These are phyloP conservation scores for Halcyon smyrnensis DNA, from an alignment of 2,797 vertebrate genomes.

Conservation along the genomic window DNA sequence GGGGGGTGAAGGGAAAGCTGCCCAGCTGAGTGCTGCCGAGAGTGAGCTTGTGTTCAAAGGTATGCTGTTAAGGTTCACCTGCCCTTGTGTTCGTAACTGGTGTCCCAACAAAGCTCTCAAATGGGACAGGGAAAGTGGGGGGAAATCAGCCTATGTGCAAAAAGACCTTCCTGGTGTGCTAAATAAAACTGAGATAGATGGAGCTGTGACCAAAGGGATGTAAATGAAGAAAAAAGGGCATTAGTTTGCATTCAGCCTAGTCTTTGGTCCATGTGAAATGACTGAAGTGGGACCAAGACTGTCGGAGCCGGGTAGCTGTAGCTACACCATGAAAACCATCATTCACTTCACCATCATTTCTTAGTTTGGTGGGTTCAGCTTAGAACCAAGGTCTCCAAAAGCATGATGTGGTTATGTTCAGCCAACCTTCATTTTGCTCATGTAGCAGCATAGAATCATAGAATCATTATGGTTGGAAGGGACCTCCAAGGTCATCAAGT, in stretches of 20 bases:
- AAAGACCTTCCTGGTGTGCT: neutral
- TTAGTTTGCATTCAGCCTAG: neutral
- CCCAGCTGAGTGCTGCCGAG: neutral
- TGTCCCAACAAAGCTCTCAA: neutral
- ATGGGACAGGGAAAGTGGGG: neutral
- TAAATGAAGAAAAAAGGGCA: neutral
- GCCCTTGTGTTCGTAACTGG: neutral
- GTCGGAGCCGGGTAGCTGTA: neutral
- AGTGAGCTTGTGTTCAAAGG: neutral
- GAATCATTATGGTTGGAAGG: too few species aligned
- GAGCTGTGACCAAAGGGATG: neutral
- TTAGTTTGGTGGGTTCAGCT: neutral
- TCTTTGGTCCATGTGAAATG: neutral
- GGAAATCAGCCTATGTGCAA: accelerated
- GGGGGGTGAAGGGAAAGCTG: neutral
- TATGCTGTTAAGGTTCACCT: neutral
- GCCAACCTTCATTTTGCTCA: neutral
- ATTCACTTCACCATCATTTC: neutral
- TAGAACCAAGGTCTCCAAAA: neutral
- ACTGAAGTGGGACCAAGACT: neutral
- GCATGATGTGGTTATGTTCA: neutral
- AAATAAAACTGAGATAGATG: neutral
- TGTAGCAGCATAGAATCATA: too few species aligned
- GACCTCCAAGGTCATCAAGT: too few species aligned
- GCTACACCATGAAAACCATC: neutral